Percentiles rank a stretch among this genome's conserved stretches.
phyloP scores from a whole-genome alignment of 2,888 invertebrate genomes.

The Byasa hedistus region DNA sequence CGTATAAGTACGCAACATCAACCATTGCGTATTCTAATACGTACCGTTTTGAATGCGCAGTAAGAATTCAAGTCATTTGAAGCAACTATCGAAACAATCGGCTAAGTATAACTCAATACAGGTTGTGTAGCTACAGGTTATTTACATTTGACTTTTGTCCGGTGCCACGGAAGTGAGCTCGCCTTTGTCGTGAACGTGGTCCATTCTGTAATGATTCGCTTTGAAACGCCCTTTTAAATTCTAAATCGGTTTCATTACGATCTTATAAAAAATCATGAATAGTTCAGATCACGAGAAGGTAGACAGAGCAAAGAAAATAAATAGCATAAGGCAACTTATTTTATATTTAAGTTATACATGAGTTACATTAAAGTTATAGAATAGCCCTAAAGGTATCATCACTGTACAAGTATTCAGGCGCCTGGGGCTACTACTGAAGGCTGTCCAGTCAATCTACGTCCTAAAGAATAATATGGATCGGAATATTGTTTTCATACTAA shows the following conservation, averaged over 20 bases:
- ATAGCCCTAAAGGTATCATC: constrained; percentile 51
- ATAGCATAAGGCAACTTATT: not conserved
- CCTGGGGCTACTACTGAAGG: constrained; percentile 64
- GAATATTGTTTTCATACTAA: constrained; percentile 33
- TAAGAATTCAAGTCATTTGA: constrained; percentile 45
- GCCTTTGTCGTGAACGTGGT: constrained; percentile 63
- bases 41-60: constrained; percentile 35
- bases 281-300: not conserved
- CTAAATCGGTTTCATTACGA: constrained; percentile 30
- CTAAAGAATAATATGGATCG: constrained; percentile 57
- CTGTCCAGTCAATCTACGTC: constrained; percentile 46
- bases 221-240: constrained; percentile 34
- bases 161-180: constrained; percentile 68
- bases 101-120: constrained; percentile 53
- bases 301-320: not conserved
- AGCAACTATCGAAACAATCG: constrained; percentile 44
- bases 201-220: constrained; percentile 39
- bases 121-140: constrained; percentile 65
- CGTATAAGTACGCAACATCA: constrained; percentile 29
- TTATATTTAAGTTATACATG: not conserved
- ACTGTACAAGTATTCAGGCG: constrained; percentile 56
- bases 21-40: constrained; percentile 49
- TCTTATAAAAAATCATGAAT: not conserved
- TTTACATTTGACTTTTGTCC: constrained; percentile 78
- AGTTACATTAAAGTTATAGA: constrained; percentile 53